These are phyloP conservation scores for Selene dorsalis DNA, from an alignment of 2,797 vertebrate genomes.

Conservation along the genomic window DNA sequence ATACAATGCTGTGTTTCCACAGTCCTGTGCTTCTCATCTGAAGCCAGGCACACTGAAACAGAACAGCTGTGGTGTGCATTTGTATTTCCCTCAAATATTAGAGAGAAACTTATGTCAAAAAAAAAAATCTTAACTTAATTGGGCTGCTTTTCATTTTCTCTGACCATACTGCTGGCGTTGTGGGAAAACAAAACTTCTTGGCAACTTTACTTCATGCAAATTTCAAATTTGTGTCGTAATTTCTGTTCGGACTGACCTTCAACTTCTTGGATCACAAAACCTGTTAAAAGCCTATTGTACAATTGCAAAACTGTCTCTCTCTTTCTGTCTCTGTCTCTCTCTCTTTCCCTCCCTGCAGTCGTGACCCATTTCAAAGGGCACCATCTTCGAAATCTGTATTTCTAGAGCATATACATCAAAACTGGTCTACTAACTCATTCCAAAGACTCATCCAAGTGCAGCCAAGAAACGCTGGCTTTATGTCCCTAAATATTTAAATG, in stretches of 20 bases:
- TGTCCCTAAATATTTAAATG: slow-evolving; percentile 8
- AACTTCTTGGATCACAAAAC: slow-evolving; percentile 39
- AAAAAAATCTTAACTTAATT: neutral
- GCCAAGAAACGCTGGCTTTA: slow-evolving; percentile 13
- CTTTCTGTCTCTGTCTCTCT: neutral
- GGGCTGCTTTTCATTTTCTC: slow-evolving; percentile 30
- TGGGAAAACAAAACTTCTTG: slow-evolving; percentile 26
- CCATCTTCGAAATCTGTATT: slow-evolving; percentile 26
- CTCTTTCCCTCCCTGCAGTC: slow-evolving; percentile 4
- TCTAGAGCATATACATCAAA: slow-evolving; percentile 19
- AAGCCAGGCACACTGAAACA: neutral
- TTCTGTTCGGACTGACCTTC: slow-evolving; percentile 33
- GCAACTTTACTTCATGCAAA: slow-evolving; percentile 15
- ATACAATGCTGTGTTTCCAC: slow-evolving; percentile 1
- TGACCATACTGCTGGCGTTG: slow-evolving; percentile 6
- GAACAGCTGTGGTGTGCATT: neutral
- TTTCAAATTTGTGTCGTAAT: slow-evolving; percentile 35
- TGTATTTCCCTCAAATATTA: neutral
- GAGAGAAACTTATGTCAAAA: neutral
- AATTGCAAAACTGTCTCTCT: slow-evolving; percentile 32
- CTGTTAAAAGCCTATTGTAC: slow-evolving; percentile 30
- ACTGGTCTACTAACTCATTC: neutral
- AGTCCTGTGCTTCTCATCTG: neutral
- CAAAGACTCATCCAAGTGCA: slow-evolving; percentile 16
- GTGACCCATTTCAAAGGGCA: slow-evolving; percentile 30